Conservation (phyloP, 1,140 invertebrate species). For the Polypedilum vanderplanki region DNA sequence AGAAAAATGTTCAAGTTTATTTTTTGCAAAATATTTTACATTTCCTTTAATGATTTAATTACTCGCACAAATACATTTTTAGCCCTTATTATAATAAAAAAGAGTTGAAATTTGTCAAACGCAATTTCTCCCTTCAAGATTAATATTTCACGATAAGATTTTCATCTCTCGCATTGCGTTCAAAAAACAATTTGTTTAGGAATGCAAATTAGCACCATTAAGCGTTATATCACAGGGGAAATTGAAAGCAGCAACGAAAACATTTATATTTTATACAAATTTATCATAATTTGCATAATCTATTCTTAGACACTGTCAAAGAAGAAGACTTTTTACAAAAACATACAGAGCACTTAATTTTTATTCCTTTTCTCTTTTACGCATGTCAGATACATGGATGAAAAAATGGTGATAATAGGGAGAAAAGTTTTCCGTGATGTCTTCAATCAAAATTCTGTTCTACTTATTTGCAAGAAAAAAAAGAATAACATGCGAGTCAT, state of each 20-base stretch:
- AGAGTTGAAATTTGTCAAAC: constrained; percentile 4
- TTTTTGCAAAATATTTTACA: too few relatives aligned
- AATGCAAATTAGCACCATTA: constrained; percentile 26
- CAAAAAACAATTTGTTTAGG: constrained; percentile 26
- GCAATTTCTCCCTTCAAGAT: constrained; percentile 27
- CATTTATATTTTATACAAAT: too few relatives aligned
- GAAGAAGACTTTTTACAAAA: too few relatives aligned
- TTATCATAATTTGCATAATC: too few relatives aligned
- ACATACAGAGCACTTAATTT: not conserved
- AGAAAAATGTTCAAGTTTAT: too few relatives aligned
- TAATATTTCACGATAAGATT: constrained; percentile 22
- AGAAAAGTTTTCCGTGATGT: not conserved
- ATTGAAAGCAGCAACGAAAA: not conserved
- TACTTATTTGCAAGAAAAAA: not conserved
- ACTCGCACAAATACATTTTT: not conserved
- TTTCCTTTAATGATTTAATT: not conserved
- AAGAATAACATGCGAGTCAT: not conserved
- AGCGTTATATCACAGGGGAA: not conserved
- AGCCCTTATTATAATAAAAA: not conserved
- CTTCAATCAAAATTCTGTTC: not conserved
- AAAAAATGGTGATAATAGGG: not conserved
- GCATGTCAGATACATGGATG: not conserved
- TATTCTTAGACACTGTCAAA: too few relatives aligned
- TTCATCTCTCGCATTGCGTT: constrained; percentile 27
- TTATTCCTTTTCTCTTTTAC: not conserved